phyloP scores from a whole-genome alignment of 2,888 invertebrate species.

The Platycnemis pennipes region DNA sequence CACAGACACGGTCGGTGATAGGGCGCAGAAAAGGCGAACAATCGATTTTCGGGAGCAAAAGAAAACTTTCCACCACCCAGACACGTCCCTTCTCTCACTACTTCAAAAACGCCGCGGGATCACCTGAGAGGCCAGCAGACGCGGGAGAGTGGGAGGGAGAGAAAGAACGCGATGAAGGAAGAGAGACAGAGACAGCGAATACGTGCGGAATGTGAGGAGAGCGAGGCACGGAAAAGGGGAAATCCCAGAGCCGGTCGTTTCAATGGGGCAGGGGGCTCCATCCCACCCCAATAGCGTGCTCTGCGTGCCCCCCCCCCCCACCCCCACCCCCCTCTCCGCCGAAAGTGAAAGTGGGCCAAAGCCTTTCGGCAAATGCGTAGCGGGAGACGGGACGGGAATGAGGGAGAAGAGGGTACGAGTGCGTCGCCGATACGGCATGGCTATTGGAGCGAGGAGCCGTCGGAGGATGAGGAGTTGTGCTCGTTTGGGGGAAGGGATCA shows the following conservation, averaged over 20 bases:
- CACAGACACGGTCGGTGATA: neutral
- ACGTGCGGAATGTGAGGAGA: neutral
- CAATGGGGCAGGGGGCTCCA: neutral
- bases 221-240: neutral
- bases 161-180: neutral
- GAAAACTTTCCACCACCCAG: conserved; percentile 51
- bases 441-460: neutral
- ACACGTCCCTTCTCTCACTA: neutral
- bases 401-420: neutral
- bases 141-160: neutral
- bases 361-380: conserved; percentile 38
- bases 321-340: neutral
- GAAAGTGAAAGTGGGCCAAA: conserved; percentile 65
- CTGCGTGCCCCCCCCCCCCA: conserved; percentile 6
- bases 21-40: neutral
- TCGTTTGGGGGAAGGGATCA: neutral
- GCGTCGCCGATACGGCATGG: neutral
- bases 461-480: neutral
- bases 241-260: neutral
- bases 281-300: neutral
- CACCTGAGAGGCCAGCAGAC: conserved; percentile 21
- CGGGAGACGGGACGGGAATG: neutral
- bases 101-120: neutral
- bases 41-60: conserved; percentile 67
- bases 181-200: neutral